These are phyloP conservation scores for Crambe crambe DNA, from an alignment of 37 sponge, comb jelly and placozoan species.

Conservation along the genomic window DNA sequence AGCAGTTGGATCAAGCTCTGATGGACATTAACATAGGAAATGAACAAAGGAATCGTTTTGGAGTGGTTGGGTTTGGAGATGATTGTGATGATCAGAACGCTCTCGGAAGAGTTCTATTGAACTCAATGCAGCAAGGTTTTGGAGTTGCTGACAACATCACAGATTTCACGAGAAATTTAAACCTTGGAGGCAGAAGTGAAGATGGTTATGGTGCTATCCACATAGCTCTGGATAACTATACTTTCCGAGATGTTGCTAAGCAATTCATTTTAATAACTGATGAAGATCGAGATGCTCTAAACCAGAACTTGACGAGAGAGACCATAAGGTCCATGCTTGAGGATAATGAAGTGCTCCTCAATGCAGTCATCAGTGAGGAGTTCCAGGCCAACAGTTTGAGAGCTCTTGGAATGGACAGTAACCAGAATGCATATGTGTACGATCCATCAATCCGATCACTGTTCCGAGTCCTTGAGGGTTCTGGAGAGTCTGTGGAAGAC, in stretches of 20 bases:
- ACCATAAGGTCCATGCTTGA: constrained; percentile 20
- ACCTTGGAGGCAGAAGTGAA: constrained; percentile 39
- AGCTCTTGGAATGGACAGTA: constrained; percentile 53
- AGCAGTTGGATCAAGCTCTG: constrained; percentile 48
- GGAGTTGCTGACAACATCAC: constrained; percentile 13
- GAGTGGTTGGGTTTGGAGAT: constrained; percentile 75
- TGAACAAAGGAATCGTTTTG: constrained; percentile 41
- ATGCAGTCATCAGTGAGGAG: constrained; percentile 57
- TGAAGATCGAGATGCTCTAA: constrained; percentile 62
- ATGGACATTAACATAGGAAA: constrained; percentile 40
- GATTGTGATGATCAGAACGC: neutral
- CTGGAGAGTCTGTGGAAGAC: constrained; percentile 30
- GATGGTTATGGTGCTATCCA: constrained; percentile 77
- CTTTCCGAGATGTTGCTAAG: constrained; percentile 25
- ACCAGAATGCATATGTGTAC: constrained; percentile 36
- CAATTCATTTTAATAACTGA: constrained; percentile 77
- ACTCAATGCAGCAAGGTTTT: neutral
- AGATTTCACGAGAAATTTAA: constrained; percentile 8
- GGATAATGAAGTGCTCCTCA: constrained; percentile 17
- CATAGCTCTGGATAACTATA: constrained; percentile 37
- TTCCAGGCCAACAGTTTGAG: constrained; percentile 12
- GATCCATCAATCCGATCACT: constrained; percentile 23
- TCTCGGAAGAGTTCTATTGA: constrained; percentile 2
- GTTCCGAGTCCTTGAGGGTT: neutral
- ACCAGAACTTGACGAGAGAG: constrained; percentile 9